A percentile compares a stretch with the other conserved stretches of the same genome.
phyloP scores from a whole-genome alignment of 2,113 vertebrate genomes.

The Recurvirostra avosetta region DNA sequence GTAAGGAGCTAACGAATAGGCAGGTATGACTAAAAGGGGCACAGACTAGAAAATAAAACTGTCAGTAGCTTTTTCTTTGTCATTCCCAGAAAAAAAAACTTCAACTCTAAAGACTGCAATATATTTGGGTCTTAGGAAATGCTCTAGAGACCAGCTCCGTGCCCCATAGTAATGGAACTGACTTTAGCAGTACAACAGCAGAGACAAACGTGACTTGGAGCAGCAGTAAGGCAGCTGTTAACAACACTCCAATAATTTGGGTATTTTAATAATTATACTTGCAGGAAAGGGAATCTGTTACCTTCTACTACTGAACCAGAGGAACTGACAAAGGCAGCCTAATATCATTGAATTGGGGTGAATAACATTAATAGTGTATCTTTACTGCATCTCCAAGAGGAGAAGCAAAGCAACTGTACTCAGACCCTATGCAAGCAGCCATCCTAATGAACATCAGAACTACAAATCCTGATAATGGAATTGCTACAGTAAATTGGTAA shows the following conservation, averaged over 20 bases:
- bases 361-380: not conserved
- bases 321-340: not conserved
- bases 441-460: not conserved
- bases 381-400: not conserved
- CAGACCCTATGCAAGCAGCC: not conserved
- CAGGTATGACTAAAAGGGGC: not conserved
- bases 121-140: not conserved
- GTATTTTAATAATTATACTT: slow-evolving; percentile 5
- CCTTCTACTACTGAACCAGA: not conserved
- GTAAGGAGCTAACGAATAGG: not conserved
- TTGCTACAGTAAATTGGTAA: not conserved
- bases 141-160: not conserved
- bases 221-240: slow-evolving; percentile 1
- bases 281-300: not conserved
- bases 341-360: not conserved
- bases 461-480: not conserved
- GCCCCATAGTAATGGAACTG: not conserved
- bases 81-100: not conserved
- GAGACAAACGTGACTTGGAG: not conserved
- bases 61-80: not conserved
- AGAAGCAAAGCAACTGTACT: not conserved
- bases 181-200: not conserved
- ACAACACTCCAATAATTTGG: not conserved
- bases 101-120: not conserved
- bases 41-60: slow-evolving; percentile 1